These are phyloP conservation scores for Hypolimnas misippus DNA, from an alignment of 2,888 invertebrate genomes.

Conservation along the genomic window DNA sequence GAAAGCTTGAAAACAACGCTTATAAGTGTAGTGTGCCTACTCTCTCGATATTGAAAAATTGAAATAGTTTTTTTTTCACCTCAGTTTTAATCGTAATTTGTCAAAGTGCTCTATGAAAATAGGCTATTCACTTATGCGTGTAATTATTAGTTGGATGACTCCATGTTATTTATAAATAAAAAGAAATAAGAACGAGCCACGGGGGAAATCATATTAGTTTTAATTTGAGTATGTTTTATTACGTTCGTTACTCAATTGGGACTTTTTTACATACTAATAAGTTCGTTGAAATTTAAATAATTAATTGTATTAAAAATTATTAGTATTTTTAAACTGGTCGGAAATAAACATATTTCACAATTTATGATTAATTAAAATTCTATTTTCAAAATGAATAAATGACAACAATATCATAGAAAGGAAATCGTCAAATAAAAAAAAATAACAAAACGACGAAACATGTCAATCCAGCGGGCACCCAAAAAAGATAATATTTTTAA, in stretches of 20 bases:
- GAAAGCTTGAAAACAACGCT: too few species aligned
- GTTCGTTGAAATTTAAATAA: neutral
- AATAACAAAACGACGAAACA: neutral
- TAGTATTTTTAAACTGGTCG: too few species aligned
- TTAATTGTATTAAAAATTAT: neutral
- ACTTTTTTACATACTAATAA: neutral
- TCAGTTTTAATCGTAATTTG: slow-evolving; percentile 8
- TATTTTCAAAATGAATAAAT: too few species aligned
- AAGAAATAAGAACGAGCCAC: slow-evolving; percentile 27
- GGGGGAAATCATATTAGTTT: slow-evolving; percentile 34
- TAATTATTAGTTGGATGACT: slow-evolving; percentile 29
- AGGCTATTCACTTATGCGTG: slow-evolving; percentile 30
- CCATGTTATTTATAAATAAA: slow-evolving; percentile 30
- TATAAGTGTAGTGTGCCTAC: too few species aligned
- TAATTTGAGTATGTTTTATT: slow-evolving; percentile 21
- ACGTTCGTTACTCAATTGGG: slow-evolving; percentile 1
- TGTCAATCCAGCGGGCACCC: neutral
- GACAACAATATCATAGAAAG: too few species aligned
- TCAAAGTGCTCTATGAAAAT: slow-evolving; percentile 26
- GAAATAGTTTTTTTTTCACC: neutral
- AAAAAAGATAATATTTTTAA: slow-evolving; percentile 30
- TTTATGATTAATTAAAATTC: too few species aligned
- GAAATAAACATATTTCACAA: too few species aligned
- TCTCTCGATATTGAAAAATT: neutral
- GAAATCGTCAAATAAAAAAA: too few species aligned